Conservation (phyloP, 2,113 vertebrate genomes). For the Ammodytes marinus region DNA sequence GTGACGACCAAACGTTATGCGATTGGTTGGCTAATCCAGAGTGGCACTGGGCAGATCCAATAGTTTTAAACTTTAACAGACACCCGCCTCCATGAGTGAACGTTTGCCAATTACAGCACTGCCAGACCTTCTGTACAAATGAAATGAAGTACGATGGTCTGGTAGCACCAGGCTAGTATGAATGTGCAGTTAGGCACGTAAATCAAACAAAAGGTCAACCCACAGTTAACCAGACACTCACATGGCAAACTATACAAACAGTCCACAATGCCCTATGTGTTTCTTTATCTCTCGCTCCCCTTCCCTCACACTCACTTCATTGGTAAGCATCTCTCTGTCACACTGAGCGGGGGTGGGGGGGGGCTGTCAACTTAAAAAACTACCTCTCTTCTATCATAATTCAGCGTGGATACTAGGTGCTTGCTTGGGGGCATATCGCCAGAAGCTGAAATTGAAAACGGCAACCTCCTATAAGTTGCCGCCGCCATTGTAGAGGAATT, state of each 20-base stretch:
- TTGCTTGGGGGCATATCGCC: conserved; percentile 29
- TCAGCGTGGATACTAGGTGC: conserved; percentile 65
- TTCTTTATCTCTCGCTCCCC: conserved; percentile 25
- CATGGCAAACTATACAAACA: conserved; percentile 23
- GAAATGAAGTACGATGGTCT: too few species aligned
- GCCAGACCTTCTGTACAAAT: too few species aligned
- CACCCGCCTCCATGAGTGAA: too few species aligned
- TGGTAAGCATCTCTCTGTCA: conserved; percentile 68
- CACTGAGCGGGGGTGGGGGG: conserved; percentile 19
- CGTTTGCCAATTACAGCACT: too few species aligned
- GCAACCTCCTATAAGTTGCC: conserved; percentile 75
- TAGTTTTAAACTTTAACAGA: too few species aligned
- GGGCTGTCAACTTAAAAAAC: conserved; percentile 76
- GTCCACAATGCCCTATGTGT: neutral
- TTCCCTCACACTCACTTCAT: conserved; percentile 45
- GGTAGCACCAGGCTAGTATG: too few species aligned
- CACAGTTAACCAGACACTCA: conserved; percentile 4
- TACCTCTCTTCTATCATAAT: conserved; percentile 73
- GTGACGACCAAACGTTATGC: too few species aligned
- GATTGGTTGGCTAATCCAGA: too few species aligned
- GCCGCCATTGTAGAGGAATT: conserved; percentile 76
- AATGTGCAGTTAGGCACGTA: neutral
- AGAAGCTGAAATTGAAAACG: conserved; percentile 76
- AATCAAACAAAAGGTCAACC: neutral
- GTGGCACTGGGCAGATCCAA: too few species aligned